Base-by-base conservation (phyloP, 2,888 invertebrate species). In the Ochropacha duplaris region DNA sequence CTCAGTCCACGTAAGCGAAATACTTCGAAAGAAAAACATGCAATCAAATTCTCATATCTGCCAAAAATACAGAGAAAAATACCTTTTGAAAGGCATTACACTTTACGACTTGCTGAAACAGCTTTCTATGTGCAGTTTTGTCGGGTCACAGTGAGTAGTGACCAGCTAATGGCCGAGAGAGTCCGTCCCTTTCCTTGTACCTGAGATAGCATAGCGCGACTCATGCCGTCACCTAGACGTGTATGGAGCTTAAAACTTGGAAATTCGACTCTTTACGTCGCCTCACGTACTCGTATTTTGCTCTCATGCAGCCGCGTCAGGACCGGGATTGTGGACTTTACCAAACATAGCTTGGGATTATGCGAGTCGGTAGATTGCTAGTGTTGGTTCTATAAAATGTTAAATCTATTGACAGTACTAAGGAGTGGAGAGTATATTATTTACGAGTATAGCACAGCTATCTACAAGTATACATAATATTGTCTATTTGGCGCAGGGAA, bases 101-200 rank as follows among this genome's bases (percentile, higher is more conserved):
- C 68, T 77, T 77, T 73, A 78, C 69, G 77, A 78, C 66, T 71
- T 72, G 74, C 77, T 76, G 79, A 81, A 79, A 78, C 73, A 74
- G 77, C 79, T 76, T 66, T 68, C 65, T 66, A 65, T 75, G 66
- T 78, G 78, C 77, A 75, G 75, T 78, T 79, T 72, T 70, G 68
- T 68, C 71, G 66, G 75, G 76, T 79, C 78, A 78, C 64, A 67
- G 66, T 74, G 82, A 76, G 68, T 76, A 63, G 74, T 77, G 77
- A 72, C 72, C 76, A 76, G 63, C 74, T 84, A 87, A 87, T 86
- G 84, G 79, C 59, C 61, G 62, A 58, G 62, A 64, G 59, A 69
- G 83, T 64, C 76, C 84, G 77, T 76, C 87, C 87, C 72, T 76
- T 87, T 86, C 66, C 81, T 68, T 87, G 87, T 87, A 86, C 85